phyloP scores from a whole-genome alignment of 1,140 invertebrate species.

The Platyura marginata region DNA sequence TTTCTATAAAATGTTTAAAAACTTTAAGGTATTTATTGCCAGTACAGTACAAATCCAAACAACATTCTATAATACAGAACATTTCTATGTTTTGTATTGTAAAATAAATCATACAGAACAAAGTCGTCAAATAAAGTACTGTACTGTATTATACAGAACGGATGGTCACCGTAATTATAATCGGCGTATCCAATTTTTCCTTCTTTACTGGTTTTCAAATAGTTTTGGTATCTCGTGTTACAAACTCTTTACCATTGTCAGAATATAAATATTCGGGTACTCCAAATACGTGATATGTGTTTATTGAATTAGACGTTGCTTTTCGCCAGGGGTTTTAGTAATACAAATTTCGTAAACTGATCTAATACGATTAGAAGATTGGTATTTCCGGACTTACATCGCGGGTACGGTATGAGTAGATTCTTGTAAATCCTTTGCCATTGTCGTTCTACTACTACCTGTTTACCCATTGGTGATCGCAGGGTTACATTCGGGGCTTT shows the following conservation, averaged over 20 bases:
- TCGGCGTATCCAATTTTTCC: too few species aligned
- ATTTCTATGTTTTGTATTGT: too few species aligned
- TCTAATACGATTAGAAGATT: constrained; percentile 4
- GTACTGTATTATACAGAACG: too few species aligned
- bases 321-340: constrained; percentile 1
- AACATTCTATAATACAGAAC: too few species aligned
- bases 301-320: not conserved
- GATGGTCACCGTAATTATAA: too few species aligned
- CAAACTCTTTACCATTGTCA: constrained; percentile 6
- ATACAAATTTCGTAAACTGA: constrained; percentile 2
- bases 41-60: too few species aligned
- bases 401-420: constrained; percentile 2
- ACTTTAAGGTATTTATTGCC: too few species aligned
- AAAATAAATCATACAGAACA: too few species aligned
- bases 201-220: too few species aligned
- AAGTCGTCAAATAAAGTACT: too few species aligned
- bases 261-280: constrained; percentile 3
- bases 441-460: not conserved
- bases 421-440: constrained; percentile 4
- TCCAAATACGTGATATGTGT: constrained; percentile 2
- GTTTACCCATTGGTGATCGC: constrained; percentile 5
- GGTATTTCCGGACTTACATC: constrained; percentile 4
- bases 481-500: constrained; percentile 3
- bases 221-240: not conserved
- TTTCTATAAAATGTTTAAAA: too few species aligned